Evolutionary conservation across 2,888 invertebrate species (phyloP).

Genomic region (Sarcophaga subvicina): DNA sequence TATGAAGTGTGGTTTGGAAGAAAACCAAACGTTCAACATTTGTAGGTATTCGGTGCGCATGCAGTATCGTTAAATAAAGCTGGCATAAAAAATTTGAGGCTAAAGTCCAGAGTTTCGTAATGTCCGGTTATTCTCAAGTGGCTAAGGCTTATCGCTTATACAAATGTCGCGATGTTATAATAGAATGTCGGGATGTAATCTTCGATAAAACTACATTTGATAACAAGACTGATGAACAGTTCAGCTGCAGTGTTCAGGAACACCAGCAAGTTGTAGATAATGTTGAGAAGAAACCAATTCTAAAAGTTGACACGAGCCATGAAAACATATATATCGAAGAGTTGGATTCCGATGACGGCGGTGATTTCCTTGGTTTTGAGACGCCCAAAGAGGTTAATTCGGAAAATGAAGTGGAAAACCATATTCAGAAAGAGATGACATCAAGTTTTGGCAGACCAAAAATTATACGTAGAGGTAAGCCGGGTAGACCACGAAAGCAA

Average conservation of each 20-base stretch:
- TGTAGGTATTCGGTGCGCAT: too few relatives aligned
- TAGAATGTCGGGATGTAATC: conserved; percentile 33
- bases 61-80: conserved; percentile 21
- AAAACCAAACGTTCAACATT: conserved; percentile 34
- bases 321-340: background rate
- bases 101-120: too few relatives aligned
- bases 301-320: background rate
- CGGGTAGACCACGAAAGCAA: background rate
- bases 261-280: conserved; percentile 1
- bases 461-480: too few relatives aligned
- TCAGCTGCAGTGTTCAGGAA: background rate
- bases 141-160: conserved; percentile 11
- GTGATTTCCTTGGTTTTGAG: conserved; percentile 24
- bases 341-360: background rate
- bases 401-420: background rate
- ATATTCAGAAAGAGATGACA: background rate
- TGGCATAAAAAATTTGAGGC: background rate
- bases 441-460: conserved; percentile 32
- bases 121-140: too few relatives aligned
- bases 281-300: background rate
- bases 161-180: background rate
- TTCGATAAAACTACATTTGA: conserved; percentile 23
- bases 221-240: too few relatives aligned
- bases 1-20: conserved; percentile 65
- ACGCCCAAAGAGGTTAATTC: background rate